Percentiles rank a stretch among this genome's conserved stretches.
These are phyloP conservation scores for Rynchops niger DNA, from an alignment of 2,113 vertebrate genomes.

Conservation along the genomic window DNA sequence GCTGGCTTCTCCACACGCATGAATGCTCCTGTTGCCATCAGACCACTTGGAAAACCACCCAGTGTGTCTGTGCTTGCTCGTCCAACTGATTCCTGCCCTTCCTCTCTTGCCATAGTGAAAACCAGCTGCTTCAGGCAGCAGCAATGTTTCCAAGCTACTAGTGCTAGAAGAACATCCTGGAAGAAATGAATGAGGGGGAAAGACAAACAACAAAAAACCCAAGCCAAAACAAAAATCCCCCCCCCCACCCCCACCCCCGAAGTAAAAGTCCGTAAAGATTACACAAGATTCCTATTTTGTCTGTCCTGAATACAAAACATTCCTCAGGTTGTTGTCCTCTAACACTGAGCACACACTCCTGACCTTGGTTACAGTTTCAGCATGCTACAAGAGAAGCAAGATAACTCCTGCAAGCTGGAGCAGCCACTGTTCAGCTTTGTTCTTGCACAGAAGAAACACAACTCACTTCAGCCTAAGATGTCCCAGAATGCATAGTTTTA, in stretches of 20 bases:
- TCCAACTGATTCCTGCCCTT: not conserved
- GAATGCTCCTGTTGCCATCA: not conserved
- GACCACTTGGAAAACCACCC: not conserved
- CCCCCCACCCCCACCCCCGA: too few relatives aligned
- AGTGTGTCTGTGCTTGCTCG: not conserved
- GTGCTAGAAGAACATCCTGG: not conserved
- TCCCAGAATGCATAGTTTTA: not conserved
- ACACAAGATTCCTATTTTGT: not conserved
- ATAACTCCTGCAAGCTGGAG: not conserved
- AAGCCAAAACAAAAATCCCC: too few relatives aligned
- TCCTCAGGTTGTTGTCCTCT: not conserved
- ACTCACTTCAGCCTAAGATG: not conserved
- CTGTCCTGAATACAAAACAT: not conserved
- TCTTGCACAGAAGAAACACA: not conserved
- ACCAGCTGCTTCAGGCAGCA: not conserved
- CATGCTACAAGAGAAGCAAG: not conserved
- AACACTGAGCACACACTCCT: not conserved
- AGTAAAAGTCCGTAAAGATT: not conserved
- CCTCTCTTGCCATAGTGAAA: not conserved
- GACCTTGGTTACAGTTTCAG: not conserved
- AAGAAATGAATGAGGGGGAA: not conserved
- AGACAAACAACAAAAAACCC: not conserved
- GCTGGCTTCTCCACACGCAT: not conserved
- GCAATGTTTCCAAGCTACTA: not conserved
- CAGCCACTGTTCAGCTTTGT: not conserved